phyloP scores from a whole-genome alignment of 2,797 vertebrate genomes.

The Sardinella longiceps region DNA sequence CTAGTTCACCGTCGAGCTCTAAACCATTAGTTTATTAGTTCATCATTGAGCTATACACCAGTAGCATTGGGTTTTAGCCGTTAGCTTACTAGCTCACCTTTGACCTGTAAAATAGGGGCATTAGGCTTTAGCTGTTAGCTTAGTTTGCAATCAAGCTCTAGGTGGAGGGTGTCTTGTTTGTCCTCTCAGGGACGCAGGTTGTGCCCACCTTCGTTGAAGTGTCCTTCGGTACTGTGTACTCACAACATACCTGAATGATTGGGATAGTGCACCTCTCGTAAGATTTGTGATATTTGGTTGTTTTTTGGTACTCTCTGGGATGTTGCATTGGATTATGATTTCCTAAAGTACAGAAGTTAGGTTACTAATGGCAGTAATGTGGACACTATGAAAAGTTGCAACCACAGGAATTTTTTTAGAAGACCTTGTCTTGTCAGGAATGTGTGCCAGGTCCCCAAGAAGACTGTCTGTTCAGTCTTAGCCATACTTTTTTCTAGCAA shows the following conservation, averaged over 20 bases:
- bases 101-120: too few species aligned
- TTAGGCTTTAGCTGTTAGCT: too few species aligned
- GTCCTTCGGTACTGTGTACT: slow-evolving; percentile 5
- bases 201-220: not conserved
- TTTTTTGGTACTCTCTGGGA: not conserved
- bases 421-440: not conserved
- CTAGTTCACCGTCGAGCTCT: too few species aligned
- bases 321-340: not conserved
- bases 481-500: slow-evolving; percentile 12
- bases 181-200: not conserved
- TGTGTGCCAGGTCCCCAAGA: not conserved
- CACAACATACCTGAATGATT: not conserved
- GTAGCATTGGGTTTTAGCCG: too few species aligned
- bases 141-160: too few species aligned
- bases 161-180: not conserved
- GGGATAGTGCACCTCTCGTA: not conserved
- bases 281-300: not conserved
- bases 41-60: too few species aligned
- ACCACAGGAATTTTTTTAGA: not conserved
- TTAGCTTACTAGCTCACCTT: too few species aligned
- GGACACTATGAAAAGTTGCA: not conserved
- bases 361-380: too few species aligned
- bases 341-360: not conserved
- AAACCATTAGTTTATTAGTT: too few species aligned
- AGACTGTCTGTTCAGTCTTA: not conserved